Conservation (phyloP, 2,113 vertebrate species). For the Rhea americana region DNA sequence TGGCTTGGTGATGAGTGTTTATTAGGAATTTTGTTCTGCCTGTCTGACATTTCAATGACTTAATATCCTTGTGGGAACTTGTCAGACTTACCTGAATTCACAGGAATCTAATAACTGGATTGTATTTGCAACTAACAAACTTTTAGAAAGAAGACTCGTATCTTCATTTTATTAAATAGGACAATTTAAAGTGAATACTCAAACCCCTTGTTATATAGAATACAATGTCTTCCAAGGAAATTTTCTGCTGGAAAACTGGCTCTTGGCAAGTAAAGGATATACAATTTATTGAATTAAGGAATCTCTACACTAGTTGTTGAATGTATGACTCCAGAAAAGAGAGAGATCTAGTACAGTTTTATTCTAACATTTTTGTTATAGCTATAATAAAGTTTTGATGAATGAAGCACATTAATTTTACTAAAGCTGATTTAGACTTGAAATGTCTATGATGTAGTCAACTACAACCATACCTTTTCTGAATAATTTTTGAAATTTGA, state of each 20-base stretch:
- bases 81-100: background rate
- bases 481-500: constrained; percentile 49
- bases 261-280: background rate
- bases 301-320: constrained; percentile 18
- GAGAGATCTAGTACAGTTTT: constrained; percentile 46
- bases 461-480: constrained; percentile 45
- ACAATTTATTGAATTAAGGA: background rate
- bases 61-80: background rate
- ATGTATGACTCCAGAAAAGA: constrained; percentile 59
- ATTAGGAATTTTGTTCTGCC: background rate
- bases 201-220: background rate
- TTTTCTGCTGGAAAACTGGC: background rate
- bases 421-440: constrained; percentile 48
- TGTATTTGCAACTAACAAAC: background rate
- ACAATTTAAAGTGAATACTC: background rate
- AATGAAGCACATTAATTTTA: constrained; percentile 49
- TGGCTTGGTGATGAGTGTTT: background rate
- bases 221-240: background rate
- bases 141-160: background rate
- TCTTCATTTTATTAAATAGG: background rate
- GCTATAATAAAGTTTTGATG: constrained; percentile 48
- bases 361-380: constrained; percentile 61
- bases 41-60: background rate
- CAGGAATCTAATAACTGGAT: background rate
- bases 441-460: constrained; percentile 40